Conservation (phyloP, 2,113 vertebrate genomes). For the Sialia sialis region DNA sequence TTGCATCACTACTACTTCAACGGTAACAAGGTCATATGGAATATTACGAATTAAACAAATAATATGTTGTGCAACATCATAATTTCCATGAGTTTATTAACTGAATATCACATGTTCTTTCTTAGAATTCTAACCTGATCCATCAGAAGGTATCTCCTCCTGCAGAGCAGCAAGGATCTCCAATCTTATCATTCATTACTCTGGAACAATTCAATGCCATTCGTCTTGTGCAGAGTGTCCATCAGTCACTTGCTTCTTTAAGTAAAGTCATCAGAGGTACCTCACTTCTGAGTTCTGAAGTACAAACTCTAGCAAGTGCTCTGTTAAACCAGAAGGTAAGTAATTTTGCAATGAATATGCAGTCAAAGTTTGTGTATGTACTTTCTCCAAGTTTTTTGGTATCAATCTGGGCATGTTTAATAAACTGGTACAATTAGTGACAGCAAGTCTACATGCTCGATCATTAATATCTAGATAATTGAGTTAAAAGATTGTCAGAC, state of each 20-base stretch:
- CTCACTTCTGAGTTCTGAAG: slow-evolving; percentile 85
- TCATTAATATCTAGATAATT: not conserved
- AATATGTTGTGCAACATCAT: not conserved
- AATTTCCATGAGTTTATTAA: not conserved
- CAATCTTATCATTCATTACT: slow-evolving; percentile 85
- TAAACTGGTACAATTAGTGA: not conserved
- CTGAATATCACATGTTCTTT: not conserved
- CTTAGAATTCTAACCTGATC: slow-evolving; percentile 90
- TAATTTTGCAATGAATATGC: not conserved
- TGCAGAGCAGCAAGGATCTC: slow-evolving; percentile 83
- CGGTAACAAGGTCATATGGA: not conserved
- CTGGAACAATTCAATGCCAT: slow-evolving; percentile 92
- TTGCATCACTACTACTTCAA: not conserved
- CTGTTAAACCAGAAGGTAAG: slow-evolving; percentile 95
- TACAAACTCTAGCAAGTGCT: slow-evolving; percentile 87
- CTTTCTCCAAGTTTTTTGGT: not conserved
- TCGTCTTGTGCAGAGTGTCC: slow-evolving; percentile 88
- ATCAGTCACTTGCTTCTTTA: slow-evolving; percentile 93
- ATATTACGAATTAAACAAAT: not conserved
- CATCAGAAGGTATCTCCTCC: slow-evolving; percentile 90
- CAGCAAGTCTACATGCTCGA: not conserved
- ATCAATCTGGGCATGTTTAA: not conserved
- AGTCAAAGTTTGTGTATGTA: not conserved
- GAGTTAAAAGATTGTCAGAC: not conserved
- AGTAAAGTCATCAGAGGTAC: slow-evolving; percentile 96